Conservation (phyloP, 2,797 vertebrate genomes). For the Hoplostethus mediterraneus region DNA sequence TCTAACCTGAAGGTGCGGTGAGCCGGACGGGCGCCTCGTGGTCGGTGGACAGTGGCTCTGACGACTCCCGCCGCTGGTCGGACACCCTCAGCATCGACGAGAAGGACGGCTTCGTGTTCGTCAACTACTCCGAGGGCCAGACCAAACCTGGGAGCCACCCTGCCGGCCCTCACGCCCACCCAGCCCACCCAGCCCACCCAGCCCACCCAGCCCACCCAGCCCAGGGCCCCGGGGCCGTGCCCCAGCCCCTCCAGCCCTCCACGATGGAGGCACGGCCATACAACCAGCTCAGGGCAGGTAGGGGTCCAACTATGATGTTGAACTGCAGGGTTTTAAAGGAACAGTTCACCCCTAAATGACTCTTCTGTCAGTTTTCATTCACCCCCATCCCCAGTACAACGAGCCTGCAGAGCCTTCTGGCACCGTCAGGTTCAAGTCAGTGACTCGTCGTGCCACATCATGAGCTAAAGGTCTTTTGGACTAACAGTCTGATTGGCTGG, state of each 20-base stretch:
- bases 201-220: constrained; percentile 55
- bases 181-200: constrained; percentile 58
- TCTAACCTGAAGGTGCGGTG: constrained; percentile 70
- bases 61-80: constrained; percentile 96
- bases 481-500: too few species aligned
- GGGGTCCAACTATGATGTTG: constrained; percentile 1
- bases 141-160: constrained; percentile 56
- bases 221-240: constrained; percentile 31
- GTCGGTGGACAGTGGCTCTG: constrained; percentile 92
- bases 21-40: constrained; percentile 84
- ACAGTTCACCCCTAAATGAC: not conserved
- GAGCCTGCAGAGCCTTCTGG: too few species aligned
- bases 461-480: too few species aligned
- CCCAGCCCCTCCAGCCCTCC: constrained; percentile 83
- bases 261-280: constrained; percentile 86
- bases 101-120: constrained; percentile 97
- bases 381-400: too few species aligned
- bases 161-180: constrained; percentile 70
- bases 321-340: not conserved
- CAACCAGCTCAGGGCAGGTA: constrained; percentile 94
- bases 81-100: constrained; percentile 97
- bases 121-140: constrained; percentile 96
- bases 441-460: too few species aligned
- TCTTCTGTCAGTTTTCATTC: too few species aligned
- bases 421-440: too few species aligned